These are phyloP conservation scores for Cataglyphis livida DNA, from an alignment of 2,888 invertebrate species.

Conservation along the genomic window DNA sequence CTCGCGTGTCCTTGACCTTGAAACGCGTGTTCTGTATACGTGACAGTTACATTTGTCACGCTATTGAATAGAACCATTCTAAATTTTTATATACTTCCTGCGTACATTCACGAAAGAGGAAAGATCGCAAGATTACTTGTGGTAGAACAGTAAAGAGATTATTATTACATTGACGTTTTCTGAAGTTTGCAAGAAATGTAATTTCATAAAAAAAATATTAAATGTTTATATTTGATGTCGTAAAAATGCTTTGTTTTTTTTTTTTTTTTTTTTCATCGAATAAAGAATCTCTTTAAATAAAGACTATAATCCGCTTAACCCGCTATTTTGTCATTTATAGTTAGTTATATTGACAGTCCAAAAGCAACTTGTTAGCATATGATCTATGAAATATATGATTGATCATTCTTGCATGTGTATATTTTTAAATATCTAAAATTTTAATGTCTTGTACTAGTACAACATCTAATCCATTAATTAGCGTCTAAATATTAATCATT, in stretches of 20 bases:
- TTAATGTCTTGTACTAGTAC: background rate
- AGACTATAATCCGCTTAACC: background rate
- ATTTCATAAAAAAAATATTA: background rate
- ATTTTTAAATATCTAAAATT: background rate
- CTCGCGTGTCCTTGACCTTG: constrained; percentile 4
- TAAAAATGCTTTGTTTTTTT: too few relatives aligned
- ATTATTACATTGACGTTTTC: background rate
- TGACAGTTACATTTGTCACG: constrained; percentile 16
- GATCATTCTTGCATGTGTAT: background rate
- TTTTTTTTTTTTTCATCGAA: too few relatives aligned
- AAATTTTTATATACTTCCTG: constrained; percentile 10
- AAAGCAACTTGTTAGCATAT: background rate
- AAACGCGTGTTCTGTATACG: constrained; percentile 1
- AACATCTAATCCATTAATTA: background rate
- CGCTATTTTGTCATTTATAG: background rate
- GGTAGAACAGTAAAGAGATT: background rate
- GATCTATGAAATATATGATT: background rate
- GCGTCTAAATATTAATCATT: too few relatives aligned
- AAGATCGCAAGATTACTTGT: background rate
- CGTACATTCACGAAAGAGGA: background rate
- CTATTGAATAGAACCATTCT: background rate
- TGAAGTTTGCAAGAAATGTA: background rate
- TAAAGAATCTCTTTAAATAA: background rate
- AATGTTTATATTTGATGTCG: background rate
- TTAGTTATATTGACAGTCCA: background rate